phyloP scores from a whole-genome alignment of 2,797 vertebrate species.

The Garrulus glandarius region DNA sequence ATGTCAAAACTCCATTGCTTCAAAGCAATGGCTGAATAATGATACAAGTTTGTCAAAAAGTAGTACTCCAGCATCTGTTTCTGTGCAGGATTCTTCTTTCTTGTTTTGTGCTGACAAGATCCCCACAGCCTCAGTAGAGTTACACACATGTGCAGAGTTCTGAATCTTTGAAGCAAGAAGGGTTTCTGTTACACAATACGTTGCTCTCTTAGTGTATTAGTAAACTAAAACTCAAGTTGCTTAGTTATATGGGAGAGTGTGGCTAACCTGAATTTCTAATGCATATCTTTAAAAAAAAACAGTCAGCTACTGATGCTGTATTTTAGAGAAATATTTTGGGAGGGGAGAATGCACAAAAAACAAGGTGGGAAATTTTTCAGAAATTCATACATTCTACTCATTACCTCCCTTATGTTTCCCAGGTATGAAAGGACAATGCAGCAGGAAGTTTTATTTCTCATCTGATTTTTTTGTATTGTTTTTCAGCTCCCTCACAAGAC shows the following conservation, averaged over 20 bases:
- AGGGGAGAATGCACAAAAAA: accelerated
- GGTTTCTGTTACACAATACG: neutral
- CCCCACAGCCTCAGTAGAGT: neutral
- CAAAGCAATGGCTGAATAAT: neutral
- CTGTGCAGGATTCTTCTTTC: neutral
- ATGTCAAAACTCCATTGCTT: neutral
- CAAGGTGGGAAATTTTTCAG: neutral
- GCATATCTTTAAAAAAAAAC: neutral
- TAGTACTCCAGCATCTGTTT: accelerated
- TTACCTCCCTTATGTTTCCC: neutral
- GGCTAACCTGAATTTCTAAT: neutral
- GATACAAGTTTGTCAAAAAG: neutral
- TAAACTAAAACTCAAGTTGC: neutral
- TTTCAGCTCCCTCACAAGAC: neutral
- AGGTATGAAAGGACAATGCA: neutral
- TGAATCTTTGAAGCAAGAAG: neutral
- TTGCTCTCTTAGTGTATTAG: neutral
- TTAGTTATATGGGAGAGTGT: neutral
- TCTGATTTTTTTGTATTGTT: neutral
- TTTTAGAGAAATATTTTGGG: neutral
- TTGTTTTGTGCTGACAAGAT: neutral
- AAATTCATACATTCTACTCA: neutral
- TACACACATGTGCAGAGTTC: neutral
- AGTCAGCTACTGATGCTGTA: neutral
- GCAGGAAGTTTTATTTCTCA: neutral